phyloP scores from a whole-genome alignment of 2,113 vertebrate species.

The Motacilla tschutschensis region DNA sequence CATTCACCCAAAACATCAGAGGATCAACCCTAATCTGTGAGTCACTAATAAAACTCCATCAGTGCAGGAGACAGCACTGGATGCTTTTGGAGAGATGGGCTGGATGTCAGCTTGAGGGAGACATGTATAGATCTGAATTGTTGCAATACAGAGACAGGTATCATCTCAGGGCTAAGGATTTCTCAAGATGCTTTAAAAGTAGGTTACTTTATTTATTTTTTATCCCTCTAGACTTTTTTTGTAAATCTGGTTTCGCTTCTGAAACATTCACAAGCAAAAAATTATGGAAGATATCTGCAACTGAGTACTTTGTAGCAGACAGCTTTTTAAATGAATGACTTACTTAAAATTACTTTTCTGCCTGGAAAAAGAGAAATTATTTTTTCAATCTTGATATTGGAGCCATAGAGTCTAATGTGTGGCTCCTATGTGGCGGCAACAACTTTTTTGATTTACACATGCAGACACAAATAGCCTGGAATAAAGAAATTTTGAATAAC shows the following conservation, averaged over 20 bases:
- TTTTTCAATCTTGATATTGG: background rate
- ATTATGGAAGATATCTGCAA: background rate
- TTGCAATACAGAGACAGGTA: background rate
- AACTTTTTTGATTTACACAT: accelerated
- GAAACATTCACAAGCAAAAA: background rate
- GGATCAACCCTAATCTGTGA: constrained; percentile 2
- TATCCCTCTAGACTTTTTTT: background rate
- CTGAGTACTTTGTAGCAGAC: background rate
- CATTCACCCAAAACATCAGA: background rate
- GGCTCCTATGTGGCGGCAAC: accelerated
- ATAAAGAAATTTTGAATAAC: background rate
- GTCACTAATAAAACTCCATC: background rate
- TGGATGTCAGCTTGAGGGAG: constrained; percentile 25
- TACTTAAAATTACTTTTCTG: background rate
- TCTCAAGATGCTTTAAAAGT: constrained; percentile 25
- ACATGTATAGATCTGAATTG: background rate
- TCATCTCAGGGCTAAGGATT: constrained; percentile 32
- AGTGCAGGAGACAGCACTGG: background rate
- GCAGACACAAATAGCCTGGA: background rate
- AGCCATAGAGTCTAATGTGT: background rate
- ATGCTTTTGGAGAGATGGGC: background rate
- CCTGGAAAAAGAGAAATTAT: background rate
- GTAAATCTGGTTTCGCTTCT: background rate
- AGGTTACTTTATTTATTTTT: constrained; percentile 38
- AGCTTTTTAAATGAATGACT: background rate